Evolutionary conservation across 2,113 vertebrate genomes (phyloP), one percentile per base, ranked within the genome.

Genomic region (Orcinus orca): DNA sequence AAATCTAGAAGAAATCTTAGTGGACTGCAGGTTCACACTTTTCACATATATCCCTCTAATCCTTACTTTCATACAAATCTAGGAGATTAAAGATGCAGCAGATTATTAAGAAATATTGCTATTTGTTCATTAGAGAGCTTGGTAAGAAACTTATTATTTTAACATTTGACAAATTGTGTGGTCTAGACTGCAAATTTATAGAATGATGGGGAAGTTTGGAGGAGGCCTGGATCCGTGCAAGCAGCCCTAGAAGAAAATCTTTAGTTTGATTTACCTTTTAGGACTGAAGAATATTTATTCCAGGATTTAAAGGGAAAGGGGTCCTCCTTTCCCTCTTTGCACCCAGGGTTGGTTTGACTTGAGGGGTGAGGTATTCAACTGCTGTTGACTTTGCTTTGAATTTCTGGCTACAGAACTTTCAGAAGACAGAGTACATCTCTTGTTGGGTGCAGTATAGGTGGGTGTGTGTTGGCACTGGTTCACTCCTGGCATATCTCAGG

Each of bases 141-240:
- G 77, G 33, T 68, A 90, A 90, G 62, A 86, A 53, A 90, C 74
- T 25, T n/a, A 81, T 60, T 77, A 65, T 74, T 93, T 84, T 90
- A 93, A 63, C 13, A 60, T 90, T 77, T 65, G 68, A 88, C 67
- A 92, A 85, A 81, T 80, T 65, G 41, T 95, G 93, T 96, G 12
- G 50, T 62, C 29, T 55, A 41, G 15, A 44, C 33, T 60, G 17
- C 10, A 84, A 60, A 81, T 87, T 79, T 87, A 14, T 76, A 70
- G 65, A 63, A 63, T 80, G 63, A 47, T 90, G 41, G 13, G 36
- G 74, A 90, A 83, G 21, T 15, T 84, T 41, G 53, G 21, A n/a
- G n/a, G 65, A 76, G 36, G n/a, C 13, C 25, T 68, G 14, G 33
- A 33, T 77, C 13, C 47, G 38, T 63, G 58, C 41, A 88, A 84